Evolutionary conservation across 2,888 invertebrate genomes (phyloP).

Genomic region (Drosophila testacea): DNA sequence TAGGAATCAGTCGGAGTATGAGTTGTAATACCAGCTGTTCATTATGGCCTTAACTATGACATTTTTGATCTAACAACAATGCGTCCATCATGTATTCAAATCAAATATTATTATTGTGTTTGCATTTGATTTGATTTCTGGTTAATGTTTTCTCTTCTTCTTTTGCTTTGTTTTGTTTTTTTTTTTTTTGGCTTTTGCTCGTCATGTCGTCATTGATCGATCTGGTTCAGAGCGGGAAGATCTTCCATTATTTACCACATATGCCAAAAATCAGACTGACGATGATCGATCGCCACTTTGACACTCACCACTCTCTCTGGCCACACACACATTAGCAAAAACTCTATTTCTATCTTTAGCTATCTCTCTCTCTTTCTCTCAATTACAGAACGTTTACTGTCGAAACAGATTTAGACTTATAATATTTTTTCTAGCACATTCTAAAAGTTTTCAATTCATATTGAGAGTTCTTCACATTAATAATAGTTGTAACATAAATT

Average conservation of each 20-base stretch:
- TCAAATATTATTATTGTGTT: constrained; percentile 32
- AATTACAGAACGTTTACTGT: too few relatives aligned
- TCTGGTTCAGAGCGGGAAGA: constrained; percentile 26
- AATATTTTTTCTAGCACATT: neutral
- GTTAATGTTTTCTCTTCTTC: constrained; percentile 10
- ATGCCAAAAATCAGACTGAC: constrained; percentile 58
- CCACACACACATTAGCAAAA: constrained; percentile 27
- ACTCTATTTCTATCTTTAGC: neutral
- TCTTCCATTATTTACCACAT: constrained; percentile 57
- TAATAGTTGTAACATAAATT: too few relatives aligned
- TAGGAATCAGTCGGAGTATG: neutral
- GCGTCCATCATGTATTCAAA: constrained; percentile 50
- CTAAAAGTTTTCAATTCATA: neutral
- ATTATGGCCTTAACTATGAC: constrained; percentile 39
- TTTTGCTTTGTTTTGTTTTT: constrained; percentile 2
- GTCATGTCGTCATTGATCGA: constrained; percentile 56
- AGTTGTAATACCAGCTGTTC: constrained; percentile 56
- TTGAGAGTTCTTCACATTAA: neutral
- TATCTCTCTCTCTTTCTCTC: neutral
- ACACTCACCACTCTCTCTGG: constrained; percentile 27
- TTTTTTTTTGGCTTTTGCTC: constrained; percentile 27
- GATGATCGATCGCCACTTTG: constrained; percentile 67
- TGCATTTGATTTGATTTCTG: constrained; percentile 28
- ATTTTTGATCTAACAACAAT: constrained; percentile 52
- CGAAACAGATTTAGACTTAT: neutral